phyloP scores from a whole-genome alignment of 53 echinoderm and acorn worm genomes.

The Temnopleurus reevesii region DNA sequence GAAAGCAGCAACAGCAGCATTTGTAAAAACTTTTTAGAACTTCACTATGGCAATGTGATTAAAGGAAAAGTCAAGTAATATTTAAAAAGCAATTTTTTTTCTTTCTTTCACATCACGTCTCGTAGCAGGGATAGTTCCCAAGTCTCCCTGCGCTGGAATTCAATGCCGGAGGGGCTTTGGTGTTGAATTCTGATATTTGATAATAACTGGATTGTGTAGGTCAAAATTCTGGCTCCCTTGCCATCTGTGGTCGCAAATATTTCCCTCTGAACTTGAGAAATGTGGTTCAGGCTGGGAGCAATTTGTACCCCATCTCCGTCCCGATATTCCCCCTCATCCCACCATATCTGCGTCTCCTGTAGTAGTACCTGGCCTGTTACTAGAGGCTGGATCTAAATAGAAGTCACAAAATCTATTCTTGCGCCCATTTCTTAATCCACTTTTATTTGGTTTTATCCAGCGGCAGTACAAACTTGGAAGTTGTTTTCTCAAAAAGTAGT shows the following conservation, averaged over 20 bases:
- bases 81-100: background rate
- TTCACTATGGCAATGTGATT: background rate
- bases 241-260: slow-evolving; percentile 45
- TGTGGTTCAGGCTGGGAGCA: slow-evolving; percentile 7
- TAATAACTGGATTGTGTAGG: slow-evolving; percentile 46
- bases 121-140: background rate
- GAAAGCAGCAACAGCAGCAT: no score
- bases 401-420: slow-evolving; percentile 43
- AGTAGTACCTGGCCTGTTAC: background rate
- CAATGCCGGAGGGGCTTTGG: slow-evolving; percentile 57
- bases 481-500: slow-evolving; percentile 58
- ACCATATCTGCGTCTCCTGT: no score
- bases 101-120: no score
- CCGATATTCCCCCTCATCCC: background rate
- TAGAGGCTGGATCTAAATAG: background rate
- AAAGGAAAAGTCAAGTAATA: background rate
- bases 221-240: slow-evolving; percentile 49
- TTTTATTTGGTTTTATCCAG: slow-evolving; percentile 37
- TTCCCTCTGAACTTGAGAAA: background rate
- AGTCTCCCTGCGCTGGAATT: slow-evolving; percentile 42
- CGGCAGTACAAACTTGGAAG: slow-evolving; percentile 47
- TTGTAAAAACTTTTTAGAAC: background rate
- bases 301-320: background rate
- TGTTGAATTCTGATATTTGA: slow-evolving; percentile 64
- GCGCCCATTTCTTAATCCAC: slow-evolving; percentile 46